A percentile compares a stretch with the other conserved stretches of the same genome.
Evolutionary conservation across 2,888 invertebrate genomes (phyloP).

Genomic region (Drosophila neotestacea): DNA sequence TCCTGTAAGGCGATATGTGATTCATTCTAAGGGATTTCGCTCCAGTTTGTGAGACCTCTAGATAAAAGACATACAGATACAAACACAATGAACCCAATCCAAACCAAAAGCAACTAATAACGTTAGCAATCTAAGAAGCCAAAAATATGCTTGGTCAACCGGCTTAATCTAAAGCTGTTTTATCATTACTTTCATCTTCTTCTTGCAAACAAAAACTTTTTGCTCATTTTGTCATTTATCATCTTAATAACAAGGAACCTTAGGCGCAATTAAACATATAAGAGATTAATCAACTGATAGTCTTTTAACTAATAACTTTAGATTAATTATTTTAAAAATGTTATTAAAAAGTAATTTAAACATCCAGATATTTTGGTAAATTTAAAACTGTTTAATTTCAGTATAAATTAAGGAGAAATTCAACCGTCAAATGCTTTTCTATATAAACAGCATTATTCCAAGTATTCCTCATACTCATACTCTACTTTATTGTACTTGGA

Average conservation of each 20-base stretch:
- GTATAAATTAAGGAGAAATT: no score
- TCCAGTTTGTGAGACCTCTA: slow-evolving; percentile 23
- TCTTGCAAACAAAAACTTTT: slow-evolving; percentile 29
- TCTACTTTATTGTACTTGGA: no score
- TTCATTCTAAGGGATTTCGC: slow-evolving; percentile 51
- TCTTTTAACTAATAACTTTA: neutral
- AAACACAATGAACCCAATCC: slow-evolving; percentile 1
- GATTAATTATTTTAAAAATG: neutral
- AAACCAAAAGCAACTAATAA: slow-evolving; percentile 37
- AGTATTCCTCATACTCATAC: no score
- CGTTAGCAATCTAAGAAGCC: slow-evolving; percentile 27
- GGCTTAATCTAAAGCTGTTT: slow-evolving; percentile 8
- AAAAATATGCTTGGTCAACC: slow-evolving; percentile 32
- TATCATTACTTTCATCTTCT: slow-evolving; percentile 16
- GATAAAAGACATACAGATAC: slow-evolving; percentile 20
- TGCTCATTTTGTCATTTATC: slow-evolving; percentile 36
- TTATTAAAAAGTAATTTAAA: no score
- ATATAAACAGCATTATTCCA: no score
- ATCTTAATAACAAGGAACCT: neutral
- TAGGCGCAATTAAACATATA: slow-evolving; percentile 3
- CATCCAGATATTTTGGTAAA: no score
- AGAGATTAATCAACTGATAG: slow-evolving; percentile 26
- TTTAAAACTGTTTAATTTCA: no score
- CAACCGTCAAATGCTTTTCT: neutral
- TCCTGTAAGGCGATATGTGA: slow-evolving; percentile 50